phyloP scores from a whole-genome alignment of 2,113 vertebrate species.

The Sinosuthora webbiana region DNA sequence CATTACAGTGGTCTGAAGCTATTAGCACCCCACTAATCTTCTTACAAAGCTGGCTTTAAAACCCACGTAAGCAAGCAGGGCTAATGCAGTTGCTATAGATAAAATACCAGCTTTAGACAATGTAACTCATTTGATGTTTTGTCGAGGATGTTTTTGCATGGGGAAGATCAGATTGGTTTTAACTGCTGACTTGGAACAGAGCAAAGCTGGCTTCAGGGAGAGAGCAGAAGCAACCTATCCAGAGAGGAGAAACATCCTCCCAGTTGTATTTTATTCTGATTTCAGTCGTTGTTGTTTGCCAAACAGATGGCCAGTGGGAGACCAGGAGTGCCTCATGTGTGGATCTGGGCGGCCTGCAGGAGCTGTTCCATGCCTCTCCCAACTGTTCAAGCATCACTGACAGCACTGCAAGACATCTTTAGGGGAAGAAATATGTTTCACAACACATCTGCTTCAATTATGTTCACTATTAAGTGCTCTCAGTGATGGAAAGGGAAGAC shows the following conservation, averaged over 20 bases:
- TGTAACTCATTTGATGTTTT: not conserved
- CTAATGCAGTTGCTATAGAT: conserved; percentile 49
- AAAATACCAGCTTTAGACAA: conserved; percentile 45
- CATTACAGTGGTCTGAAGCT: not conserved
- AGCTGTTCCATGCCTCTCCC: not conserved
- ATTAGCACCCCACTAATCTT: conserved; percentile 22
- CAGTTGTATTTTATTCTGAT: not conserved
- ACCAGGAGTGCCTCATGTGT: not conserved
- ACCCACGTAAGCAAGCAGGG: conserved; percentile 30
- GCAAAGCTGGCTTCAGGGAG: not conserved
- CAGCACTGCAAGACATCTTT: not conserved
- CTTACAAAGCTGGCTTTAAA: conserved; percentile 58
- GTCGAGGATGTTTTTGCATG: not conserved
- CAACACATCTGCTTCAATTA: not conserved
- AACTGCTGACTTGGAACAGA: not conserved
- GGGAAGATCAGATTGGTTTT: not conserved
- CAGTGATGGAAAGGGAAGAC: not conserved
- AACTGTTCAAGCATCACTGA: not conserved
- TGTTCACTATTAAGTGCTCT: not conserved
- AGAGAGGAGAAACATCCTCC: not conserved
- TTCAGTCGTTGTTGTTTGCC: not conserved
- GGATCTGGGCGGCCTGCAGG: not conserved
- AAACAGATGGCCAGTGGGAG: not conserved
- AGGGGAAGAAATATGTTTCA: not conserved
- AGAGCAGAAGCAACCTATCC: not conserved